Evolutionary conservation across 2,113 vertebrate species (phyloP), one percentile per base, ranked within the genome.

Genomic region (Trematomus loennbergii): DNA sequence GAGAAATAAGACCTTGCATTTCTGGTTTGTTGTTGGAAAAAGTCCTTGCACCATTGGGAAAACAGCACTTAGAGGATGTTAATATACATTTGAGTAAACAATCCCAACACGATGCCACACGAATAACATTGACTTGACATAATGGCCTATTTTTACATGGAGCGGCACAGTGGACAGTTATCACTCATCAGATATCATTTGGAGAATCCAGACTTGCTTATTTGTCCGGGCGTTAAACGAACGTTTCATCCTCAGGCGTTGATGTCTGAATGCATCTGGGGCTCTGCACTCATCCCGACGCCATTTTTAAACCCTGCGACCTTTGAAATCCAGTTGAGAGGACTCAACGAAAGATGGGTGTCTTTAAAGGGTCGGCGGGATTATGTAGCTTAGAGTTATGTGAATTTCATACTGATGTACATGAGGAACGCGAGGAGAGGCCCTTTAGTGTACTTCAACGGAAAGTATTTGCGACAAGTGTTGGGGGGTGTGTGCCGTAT

Each of bases 61-160:
- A 43, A 16, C 5, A 8, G 9, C 13, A 57, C 1, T 8, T 12
- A 61, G 75, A 62, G 59, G 54, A 66, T 74, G 79, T 70, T 82
- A 85, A 78, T 36, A 25, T 60, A 63, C 46, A 53, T 68, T 50
- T 45, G 48, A 72, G 79, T 11, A 57, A 29, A 20, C 13, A n/a
- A 46, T 46, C 52, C 18, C 54, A 69, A 57, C 59, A 75, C 18
- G 15, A 58, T 18, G 50, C 33, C 29, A 59, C 73, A 33, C 25
- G 58, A 71, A 71, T 61, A 36, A 52, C 50, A 0, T 22, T n/a
- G 16, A 61, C 13, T 4, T 78, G 83, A 84, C 49, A 68, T 64
- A 79, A 65, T 1, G 46, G 8, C 11, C 80, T 87, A 87, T 92
- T 90, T 91, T 88, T 87, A 87, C 75, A 16, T 9, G 0, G 72